A percentile compares a stretch with the other conserved stretches of the same genome.
Conservation (phyloP, 2,113 vertebrate species). For the Crypturellus undulatus region DNA sequence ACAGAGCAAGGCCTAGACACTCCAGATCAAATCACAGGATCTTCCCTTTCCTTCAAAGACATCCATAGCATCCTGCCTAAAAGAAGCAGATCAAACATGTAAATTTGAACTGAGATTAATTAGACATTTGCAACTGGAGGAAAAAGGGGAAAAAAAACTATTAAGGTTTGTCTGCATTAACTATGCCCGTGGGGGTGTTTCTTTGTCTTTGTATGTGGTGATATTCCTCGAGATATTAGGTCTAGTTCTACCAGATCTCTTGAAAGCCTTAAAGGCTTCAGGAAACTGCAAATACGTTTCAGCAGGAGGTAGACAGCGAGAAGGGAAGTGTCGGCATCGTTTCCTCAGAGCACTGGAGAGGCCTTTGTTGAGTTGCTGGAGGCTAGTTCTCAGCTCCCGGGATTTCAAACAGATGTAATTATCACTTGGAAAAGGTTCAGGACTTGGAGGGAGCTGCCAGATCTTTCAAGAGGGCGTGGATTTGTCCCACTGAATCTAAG, state of each 20-base stretch:
- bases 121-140: conserved; percentile 2
- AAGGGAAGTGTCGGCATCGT: conserved; percentile 11
- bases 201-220: conserved; percentile 38
- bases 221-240: conserved; percentile 20
- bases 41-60: conserved; percentile 21
- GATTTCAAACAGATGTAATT: conserved; percentile 72
- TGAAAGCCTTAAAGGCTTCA: conserved; percentile 52
- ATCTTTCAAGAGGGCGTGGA: conserved; percentile 42
- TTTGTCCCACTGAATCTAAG: background rate
- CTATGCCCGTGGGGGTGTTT: conserved; percentile 10
- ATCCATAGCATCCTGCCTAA: background rate
- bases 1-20: accelerated
- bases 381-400: conserved; percentile 33
- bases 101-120: conserved; percentile 52
- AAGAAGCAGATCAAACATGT: conserved; percentile 61
- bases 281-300: conserved; percentile 31
- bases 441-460: conserved; percentile 58
- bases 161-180: conserved; percentile 27
- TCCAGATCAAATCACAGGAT: background rate
- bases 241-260: conserved; percentile 41
- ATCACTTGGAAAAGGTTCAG: conserved; percentile 70
- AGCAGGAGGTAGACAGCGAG: conserved; percentile 44
- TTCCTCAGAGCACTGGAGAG: background rate
- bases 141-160: background rate
- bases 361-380: conserved; percentile 64